Evolutionary conservation across 2,888 invertebrate genomes (phyloP), one percentile per base, ranked within the genome.

Genomic region (Pocota personata): DNA sequence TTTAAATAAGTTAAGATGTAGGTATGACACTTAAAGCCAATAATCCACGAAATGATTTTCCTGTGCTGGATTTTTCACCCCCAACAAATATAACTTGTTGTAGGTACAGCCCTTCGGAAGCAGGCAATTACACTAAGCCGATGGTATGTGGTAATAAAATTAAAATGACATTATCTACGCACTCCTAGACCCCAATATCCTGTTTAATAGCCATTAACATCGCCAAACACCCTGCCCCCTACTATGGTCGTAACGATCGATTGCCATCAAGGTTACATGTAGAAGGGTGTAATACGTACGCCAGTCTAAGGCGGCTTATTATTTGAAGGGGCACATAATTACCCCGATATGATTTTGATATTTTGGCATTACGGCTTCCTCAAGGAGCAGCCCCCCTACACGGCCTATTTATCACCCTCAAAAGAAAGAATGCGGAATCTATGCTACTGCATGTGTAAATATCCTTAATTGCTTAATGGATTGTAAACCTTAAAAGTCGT

Each of bases 391-490:
- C 5, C 35, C n/a, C 6, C 30, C 43, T 12, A 14, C n/a, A 48
- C 5, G 40, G 48, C 14, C 55, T 67, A 78, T 67, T 83, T 77
- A 78, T 78, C 72, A 67, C 60, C 30, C 27, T 14, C 8, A 48
- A 43, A 57, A 57, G 55, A 64, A 79, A 69, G 55, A 78, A 50
- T 40, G 19, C 46, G 35, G 37, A 32, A 78, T 19, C 46, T 75
- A 32, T 52, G 32, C 21, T 43, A 14, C 46, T 73, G 64, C 32
- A 35, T 14, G 16, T 48, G 57, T 72, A 35, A 46, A 52, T 62
- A 60, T 72, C 30, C 82, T 82, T 84, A 79, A 84, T 84, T 84
- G 83, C 75, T 79, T 64, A 84, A 84, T 79, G 83, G 83, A 79
- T 84, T 84, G 83, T 75, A 75, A 84, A 78, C 73, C 78, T 75